Base-by-base conservation (phyloP, 2,113 vertebrate genomes). In the Syngnathus scovelli region DNA sequence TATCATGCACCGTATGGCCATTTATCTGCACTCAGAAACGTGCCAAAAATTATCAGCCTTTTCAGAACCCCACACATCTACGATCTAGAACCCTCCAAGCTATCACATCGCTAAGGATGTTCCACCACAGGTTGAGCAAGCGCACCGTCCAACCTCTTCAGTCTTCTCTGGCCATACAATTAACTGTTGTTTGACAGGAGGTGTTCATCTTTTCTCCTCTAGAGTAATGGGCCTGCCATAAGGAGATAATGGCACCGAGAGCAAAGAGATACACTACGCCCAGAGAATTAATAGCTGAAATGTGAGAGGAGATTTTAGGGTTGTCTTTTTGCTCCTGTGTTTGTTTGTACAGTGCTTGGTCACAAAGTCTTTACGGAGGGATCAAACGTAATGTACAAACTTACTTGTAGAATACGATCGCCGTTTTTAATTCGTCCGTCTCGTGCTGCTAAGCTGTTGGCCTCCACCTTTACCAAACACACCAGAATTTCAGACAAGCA, bases 161-260 rank as follows among this genome's bases (percentile, higher is more conserved):
- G 62, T 78, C 72, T 64, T 62, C 76, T 71, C 83, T 75, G 87
- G 78, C 76, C 64, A 19, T 81, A 95, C 94, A 96, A 96, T 96
- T 97, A 96, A 95, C 92, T 92, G 92, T 90, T 87, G 76, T 79
- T 82, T 94, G 94, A 95, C 95, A 96, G 93, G 92, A 93, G 94
- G 92, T 91, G 92, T 97, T 94, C 94, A 96, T 96, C 95, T 97
- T 96, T 94, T 92, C 91, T 89, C 49, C 81, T 90, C 92, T 88
- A 91, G 94, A 95, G 93, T 95, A 95, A 97, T 97, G 94, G 93
- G 93, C 90, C 92, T 95, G 95, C 95, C 94, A 94, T 85, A 89
- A 80, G 83, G 89, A 85, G 87, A 88, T 89, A 90, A 90, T 88
- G 85, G 82, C 85, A 77, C 78, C 76, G 70, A 78, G 36, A 77